Evolutionary conservation across 2,113 vertebrate species (phyloP), one percentile per base, ranked within the genome.

Genomic region (Tinamus guttatus): DNA sequence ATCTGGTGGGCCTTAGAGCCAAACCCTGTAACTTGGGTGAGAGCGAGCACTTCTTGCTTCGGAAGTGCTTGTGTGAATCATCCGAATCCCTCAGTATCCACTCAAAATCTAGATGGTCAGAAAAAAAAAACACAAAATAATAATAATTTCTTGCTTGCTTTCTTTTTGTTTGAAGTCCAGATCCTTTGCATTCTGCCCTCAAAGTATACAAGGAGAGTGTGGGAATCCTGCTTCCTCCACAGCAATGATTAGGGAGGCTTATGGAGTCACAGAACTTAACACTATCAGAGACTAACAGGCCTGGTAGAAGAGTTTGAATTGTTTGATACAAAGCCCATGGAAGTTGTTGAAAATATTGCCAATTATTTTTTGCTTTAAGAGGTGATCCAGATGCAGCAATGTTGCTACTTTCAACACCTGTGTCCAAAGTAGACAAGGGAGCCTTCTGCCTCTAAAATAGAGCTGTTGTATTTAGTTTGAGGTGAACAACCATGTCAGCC

Each of bases 181-280:
- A 21, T 51, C 22, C 8, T 77, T 81, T 20, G 5, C 36, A 32
- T 63, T 78, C n/a, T 32, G 51, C 52, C 56, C 1, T 1, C 27
- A 15, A 41, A 15, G 9, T 19, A 2, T 13, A 4, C 13, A 65
- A 45, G 52, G 1, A 16, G 27, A 21, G 3, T 49, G 63, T 1
- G 1, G 78, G 65, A 79, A 69, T 11, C 2, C 13, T 75, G 27
- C 58, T 88, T n/a, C 43, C 32, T n/a, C 24, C 11, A 4, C 25
- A n/a, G 25, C 10, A 54, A 5, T 15, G n/a, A 8, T 0, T 36
- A 32, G 65, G 14, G 41, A 81, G 4, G 13, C 47, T 86, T 64
- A 47, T 9, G 36, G 32, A 17, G 41, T 47, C 81, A 64, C 17
- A 52, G 28, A 24, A 69, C 14, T 59, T 22, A 25, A n/a, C 30